Evolutionary conservation across 2,888 invertebrate genomes (phyloP).

Genomic region (Tortrix viridana): DNA sequence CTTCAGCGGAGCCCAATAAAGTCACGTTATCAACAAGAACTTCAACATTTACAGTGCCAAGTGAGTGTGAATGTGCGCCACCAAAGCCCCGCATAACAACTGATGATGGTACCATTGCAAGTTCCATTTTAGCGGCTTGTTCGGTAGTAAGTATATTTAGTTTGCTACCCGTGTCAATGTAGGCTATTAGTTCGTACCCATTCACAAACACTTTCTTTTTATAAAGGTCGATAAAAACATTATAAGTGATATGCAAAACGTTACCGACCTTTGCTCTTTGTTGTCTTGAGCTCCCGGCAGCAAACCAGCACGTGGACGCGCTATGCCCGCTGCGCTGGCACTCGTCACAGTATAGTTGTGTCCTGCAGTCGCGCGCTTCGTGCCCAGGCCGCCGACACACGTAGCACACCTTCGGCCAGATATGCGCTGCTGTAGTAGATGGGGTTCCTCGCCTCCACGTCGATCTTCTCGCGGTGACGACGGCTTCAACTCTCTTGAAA

Average conservation of each 20-base stretch:
- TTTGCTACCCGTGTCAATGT: slow-evolving; percentile 5
- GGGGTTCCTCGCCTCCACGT: slow-evolving; percentile 1
- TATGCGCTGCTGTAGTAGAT: background rate
- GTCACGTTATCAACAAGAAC: background rate
- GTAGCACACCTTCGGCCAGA: slow-evolving; percentile 7
- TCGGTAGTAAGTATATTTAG: slow-evolving; percentile 1
- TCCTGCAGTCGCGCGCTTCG: slow-evolving; percentile 2
- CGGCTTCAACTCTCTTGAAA: background rate
- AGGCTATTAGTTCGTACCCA: slow-evolving; percentile 1
- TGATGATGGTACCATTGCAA: background rate
- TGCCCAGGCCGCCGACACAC: background rate
- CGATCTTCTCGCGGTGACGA: background rate
- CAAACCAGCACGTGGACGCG: slow-evolving; percentile 10
- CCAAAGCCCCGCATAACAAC: slow-evolving; percentile 8
- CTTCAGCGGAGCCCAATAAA: background rate
- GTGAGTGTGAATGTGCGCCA: slow-evolving; percentile 3
- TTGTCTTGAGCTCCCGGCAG: slow-evolving; percentile 3
- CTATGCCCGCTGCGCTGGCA: slow-evolving; percentile 7
- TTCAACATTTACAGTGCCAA: slow-evolving; percentile 1
- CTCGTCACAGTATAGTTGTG: slow-evolving; percentile 6
- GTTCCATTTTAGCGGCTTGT: background rate
- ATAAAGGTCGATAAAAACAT: slow-evolving; percentile 3
- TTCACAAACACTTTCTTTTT: slow-evolving; percentile 8
- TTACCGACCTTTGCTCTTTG: background rate
- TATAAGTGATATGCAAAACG: background rate